phyloP scores from a whole-genome alignment of 2,113 vertebrate genomes.

The Arenaria interpres region DNA sequence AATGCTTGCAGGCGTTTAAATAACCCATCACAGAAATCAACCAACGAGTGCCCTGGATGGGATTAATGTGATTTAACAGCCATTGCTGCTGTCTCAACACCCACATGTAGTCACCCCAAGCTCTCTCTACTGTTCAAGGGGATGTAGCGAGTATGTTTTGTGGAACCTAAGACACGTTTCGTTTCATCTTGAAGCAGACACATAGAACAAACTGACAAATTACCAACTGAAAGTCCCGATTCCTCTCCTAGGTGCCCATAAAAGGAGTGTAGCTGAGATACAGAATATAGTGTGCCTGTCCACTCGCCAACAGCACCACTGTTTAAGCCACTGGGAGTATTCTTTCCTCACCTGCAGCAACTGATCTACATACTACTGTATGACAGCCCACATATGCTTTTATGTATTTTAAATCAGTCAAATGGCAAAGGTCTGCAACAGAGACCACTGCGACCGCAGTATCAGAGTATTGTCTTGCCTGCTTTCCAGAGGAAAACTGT shows the following conservation, averaged over 20 bases:
- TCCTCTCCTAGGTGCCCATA: not conserved
- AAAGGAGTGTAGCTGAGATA: not conserved
- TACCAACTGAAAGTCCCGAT: not conserved
- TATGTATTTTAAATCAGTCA: not conserved
- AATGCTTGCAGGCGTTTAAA: not conserved
- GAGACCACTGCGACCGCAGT: not conserved
- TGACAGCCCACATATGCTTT: not conserved
- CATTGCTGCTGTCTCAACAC: not conserved
- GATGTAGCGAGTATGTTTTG: not conserved
- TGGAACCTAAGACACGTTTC: not conserved
- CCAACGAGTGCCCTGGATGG: not conserved
- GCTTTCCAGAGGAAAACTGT: not conserved
- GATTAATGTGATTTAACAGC: not conserved
- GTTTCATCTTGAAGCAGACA: not conserved
- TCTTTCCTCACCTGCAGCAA: not conserved
- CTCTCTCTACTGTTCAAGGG: not conserved
- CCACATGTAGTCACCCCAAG: not conserved
- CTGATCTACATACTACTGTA: not conserved
- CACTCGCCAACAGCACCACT: not conserved
- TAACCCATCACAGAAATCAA: not conserved
- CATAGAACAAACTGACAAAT: not conserved
- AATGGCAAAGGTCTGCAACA: not conserved
- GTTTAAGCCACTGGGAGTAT: not conserved
- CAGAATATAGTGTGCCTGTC: fast-evolving
- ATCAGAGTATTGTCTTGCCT: not conserved